Evolutionary conservation across 2,113 vertebrate species (phyloP).

Genomic region (Orcinus orca): DNA sequence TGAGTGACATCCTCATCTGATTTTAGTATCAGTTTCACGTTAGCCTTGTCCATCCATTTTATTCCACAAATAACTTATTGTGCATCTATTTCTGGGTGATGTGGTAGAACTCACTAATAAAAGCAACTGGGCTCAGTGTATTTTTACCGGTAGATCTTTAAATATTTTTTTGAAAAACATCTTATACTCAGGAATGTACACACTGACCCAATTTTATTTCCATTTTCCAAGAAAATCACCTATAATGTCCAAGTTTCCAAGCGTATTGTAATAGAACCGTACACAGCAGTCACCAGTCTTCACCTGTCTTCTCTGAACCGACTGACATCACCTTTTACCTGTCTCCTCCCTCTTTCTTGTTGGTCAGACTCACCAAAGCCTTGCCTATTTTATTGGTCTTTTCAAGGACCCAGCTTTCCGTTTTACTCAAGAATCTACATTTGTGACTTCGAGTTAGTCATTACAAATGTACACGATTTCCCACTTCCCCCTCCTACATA

Average conservation of each 20-base stretch:
- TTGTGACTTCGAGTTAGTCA: background rate
- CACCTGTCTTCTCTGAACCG: no score
- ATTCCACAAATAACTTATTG: background rate
- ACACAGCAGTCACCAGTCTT: background rate
- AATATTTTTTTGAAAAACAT: background rate
- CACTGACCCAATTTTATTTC: background rate
- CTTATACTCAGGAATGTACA: background rate
- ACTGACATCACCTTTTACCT: no score
- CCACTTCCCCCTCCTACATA: background rate
- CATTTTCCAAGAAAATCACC: background rate
- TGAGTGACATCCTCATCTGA: background rate
- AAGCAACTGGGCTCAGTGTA: background rate
- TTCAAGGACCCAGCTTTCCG: background rate
- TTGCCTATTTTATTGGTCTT: background rate
- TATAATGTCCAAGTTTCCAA: background rate
- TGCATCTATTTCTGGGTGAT: background rate
- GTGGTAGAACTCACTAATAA: background rate
- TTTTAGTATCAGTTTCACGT: background rate
- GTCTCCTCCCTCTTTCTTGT: background rate
- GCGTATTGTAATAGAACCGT: background rate
- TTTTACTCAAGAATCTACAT: background rate
- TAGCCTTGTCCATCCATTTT: background rate
- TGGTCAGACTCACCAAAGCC: background rate
- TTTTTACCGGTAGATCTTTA: background rate
- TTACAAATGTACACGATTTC: background rate